Percentiles rank a stretch among this genome's conserved stretches.
Evolutionary conservation across 92 coral and sea anemone genomes (phyloP).

Genomic region (Paragorgia papillata): DNA sequence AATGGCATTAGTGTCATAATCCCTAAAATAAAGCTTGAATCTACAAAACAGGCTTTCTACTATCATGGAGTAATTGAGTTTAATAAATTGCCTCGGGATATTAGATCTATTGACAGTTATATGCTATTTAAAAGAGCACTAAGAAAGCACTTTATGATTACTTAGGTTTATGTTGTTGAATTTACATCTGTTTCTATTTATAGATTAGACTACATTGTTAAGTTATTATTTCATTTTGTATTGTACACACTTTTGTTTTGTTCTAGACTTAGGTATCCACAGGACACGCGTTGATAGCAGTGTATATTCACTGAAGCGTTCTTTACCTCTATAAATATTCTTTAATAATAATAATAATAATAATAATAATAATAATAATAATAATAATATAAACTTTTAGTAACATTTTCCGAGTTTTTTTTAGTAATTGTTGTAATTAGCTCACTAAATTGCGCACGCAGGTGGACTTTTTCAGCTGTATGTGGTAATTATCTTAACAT

Average conservation of each 20-base stretch:
- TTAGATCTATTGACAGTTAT: constrained; percentile 7
- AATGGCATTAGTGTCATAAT: background rate
- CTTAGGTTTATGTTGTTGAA: background rate
- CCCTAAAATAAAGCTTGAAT: constrained; percentile 19
- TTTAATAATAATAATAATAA: constrained; percentile 19
- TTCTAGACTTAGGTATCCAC: too few species aligned
- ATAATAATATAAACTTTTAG: too few species aligned
- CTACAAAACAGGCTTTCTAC: background rate
- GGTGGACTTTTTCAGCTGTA: too few species aligned
- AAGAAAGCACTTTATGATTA: background rate
- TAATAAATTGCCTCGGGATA: constrained; percentile 16
- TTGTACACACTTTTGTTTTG: too few species aligned
- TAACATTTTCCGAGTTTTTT: too few species aligned
- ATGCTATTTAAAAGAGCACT: background rate
- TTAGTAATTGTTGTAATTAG: too few species aligned
- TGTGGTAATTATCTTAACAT: too few species aligned
- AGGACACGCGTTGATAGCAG: constrained; percentile 24
- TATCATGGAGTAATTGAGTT: constrained; percentile 3
- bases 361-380: background rate
- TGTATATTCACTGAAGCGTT: constrained; percentile 5
- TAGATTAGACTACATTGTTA: background rate
- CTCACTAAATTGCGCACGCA: too few species aligned
- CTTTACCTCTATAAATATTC: constrained; percentile 18
- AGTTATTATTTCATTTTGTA: background rate
- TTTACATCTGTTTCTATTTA: background rate